phyloP scores from a whole-genome alignment of 2,797 vertebrate genomes.

The Varecia variegata region DNA sequence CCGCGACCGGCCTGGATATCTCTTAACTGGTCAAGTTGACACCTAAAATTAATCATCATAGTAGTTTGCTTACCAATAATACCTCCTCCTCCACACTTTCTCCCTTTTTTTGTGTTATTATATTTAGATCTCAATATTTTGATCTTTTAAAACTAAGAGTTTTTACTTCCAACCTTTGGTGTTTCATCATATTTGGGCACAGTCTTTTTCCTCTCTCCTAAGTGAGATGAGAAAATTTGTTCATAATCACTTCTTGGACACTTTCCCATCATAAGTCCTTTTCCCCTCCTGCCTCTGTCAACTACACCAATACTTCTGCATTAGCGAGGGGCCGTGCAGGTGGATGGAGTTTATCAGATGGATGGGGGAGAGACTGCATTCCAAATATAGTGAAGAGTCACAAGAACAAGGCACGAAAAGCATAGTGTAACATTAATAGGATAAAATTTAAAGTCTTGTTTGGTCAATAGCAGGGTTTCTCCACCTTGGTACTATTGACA shows the following conservation, averaged over 20 bases:
- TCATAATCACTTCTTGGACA: background rate
- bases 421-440: background rate
- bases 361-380: background rate
- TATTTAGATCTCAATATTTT: background rate
- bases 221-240: background rate
- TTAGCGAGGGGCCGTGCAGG: no score
- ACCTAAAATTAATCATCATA: background rate
- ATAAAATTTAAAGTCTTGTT: background rate
- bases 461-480: background rate
- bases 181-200: background rate
- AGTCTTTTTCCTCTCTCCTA: background rate
- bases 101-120: background rate
- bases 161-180: background rate
- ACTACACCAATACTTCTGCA: background rate
- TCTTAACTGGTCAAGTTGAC: background rate
- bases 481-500: background rate
- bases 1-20: no score
- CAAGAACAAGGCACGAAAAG: background rate
- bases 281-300: background rate
- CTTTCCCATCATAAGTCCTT: rapidly evolving
- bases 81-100: background rate
- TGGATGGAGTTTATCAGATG: background rate
- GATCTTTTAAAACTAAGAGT: background rate
- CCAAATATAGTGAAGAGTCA: background rate
- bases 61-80: background rate